phyloP scores from a whole-genome alignment of 1,140 invertebrate species.

The Cotesia vestalis region DNA sequence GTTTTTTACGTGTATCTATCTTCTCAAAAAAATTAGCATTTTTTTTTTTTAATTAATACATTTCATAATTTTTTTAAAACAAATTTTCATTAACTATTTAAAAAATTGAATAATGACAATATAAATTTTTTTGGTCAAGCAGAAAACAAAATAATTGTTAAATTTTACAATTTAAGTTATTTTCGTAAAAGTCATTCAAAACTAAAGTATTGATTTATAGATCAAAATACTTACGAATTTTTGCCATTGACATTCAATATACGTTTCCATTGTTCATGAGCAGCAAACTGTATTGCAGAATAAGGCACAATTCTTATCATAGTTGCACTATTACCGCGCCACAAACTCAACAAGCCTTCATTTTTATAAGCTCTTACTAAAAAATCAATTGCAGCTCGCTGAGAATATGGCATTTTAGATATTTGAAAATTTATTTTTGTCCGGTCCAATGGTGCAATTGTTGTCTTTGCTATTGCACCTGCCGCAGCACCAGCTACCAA shows the following conservation, averaged over 20 bases:
- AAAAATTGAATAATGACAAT: too few species aligned
- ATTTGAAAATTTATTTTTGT: constrained; percentile 99
- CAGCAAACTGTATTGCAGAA: constrained; percentile 95
- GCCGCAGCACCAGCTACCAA: constrained; percentile 84
- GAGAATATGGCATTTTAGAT: constrained; percentile 82
- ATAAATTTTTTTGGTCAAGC: too few species aligned
- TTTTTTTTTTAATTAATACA: too few species aligned
- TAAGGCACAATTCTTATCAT: constrained; percentile 97
- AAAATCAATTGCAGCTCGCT: constrained; percentile 81
- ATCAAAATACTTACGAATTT: constrained; percentile 67
- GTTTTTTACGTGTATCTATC: too few species aligned
- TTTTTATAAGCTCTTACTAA: constrained; percentile 74
- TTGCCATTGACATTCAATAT: constrained; percentile 77
- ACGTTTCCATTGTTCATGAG: constrained; percentile 96
- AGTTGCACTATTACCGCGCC: constrained; percentile 97
- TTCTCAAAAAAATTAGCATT: too few species aligned
- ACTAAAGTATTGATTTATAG: too few species aligned
- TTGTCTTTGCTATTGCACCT: constrained; percentile 95
- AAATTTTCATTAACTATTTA: too few species aligned
- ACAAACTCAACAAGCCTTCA: constrained; percentile 85
- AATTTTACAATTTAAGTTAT: too few species aligned
- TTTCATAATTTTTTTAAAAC: too few species aligned
- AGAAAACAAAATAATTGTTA: too few species aligned
- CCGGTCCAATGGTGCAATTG: constrained; percentile 95
- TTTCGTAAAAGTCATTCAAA: too few species aligned